Percentiles rank a stretch among this genome's conserved stretches.
Evolutionary conservation across 1,140 invertebrate genomes (phyloP).

Genomic region (Vanessa tameamea): DNA sequence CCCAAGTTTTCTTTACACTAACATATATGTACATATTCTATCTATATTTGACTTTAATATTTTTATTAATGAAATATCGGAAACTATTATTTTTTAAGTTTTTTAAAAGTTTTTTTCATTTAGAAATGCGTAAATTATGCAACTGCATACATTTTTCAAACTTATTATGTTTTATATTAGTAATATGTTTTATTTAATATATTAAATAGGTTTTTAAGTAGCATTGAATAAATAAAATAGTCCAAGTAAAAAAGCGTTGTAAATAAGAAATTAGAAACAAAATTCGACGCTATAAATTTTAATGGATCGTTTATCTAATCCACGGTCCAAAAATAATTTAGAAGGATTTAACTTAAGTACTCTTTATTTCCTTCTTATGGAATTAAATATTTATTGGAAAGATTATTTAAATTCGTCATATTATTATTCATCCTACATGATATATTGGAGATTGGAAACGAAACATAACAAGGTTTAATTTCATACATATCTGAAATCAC

Average conservation of each 20-base stretch:
- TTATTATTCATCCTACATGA: neutral
- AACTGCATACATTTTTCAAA: too few relatives aligned
- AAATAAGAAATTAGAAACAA: neutral
- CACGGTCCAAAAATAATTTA: neutral
- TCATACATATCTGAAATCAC: too few relatives aligned
- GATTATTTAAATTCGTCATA: neutral
- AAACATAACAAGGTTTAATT: too few relatives aligned
- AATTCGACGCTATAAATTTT: constrained; percentile 3
- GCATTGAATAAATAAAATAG: neutral
- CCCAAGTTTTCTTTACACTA: too few relatives aligned
- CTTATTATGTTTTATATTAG: too few relatives aligned
- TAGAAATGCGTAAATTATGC: too few relatives aligned
- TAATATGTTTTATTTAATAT: too few relatives aligned
- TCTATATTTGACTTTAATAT: too few relatives aligned
- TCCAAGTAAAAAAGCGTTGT: neutral
- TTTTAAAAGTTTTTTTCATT: too few relatives aligned
- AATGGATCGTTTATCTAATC: constrained; percentile 1
- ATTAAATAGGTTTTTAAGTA: neutral
- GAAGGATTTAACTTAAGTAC: neutral
- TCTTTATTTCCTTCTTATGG: neutral
- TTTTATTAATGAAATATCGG: too few relatives aligned
- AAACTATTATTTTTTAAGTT: too few relatives aligned
- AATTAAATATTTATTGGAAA: neutral
- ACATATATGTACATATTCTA: too few relatives aligned
- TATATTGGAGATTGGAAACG: neutral